phyloP scores from a whole-genome alignment of 2,888 invertebrate genomes.

The Mesodorylaimus sp. region DNA sequence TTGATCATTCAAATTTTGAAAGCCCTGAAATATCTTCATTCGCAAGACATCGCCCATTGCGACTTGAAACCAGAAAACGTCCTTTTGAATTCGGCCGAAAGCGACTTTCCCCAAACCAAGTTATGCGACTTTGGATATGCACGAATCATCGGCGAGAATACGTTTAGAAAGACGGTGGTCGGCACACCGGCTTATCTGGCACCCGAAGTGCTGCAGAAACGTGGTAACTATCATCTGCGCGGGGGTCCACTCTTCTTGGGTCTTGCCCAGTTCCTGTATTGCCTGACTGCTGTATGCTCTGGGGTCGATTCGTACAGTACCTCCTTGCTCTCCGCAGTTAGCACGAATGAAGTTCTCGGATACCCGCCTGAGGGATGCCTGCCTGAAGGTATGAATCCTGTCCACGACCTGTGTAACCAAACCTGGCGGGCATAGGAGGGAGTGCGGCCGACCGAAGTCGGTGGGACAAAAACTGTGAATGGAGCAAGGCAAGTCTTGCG shows the following conservation, averaged over 20 bases:
- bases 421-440: too few species aligned
- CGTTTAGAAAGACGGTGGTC: conserved; percentile 28
- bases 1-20: conserved; percentile 55
- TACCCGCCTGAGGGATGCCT: too few species aligned
- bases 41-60: conserved; percentile 44
- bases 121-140: conserved; percentile 31
- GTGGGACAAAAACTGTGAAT: too few species aligned
- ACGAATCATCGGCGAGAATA: conserved; percentile 23
- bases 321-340: too few species aligned
- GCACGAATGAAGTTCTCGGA: too few species aligned
- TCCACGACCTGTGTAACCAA: too few species aligned
- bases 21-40: conserved; percentile 87
- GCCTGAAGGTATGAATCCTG: too few species aligned
- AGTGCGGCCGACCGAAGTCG: too few species aligned
- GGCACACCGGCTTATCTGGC: conserved; percentile 42
- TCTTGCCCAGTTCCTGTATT: not conserved
- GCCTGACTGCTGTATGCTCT: too few species aligned
- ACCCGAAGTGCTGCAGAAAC: conserved; percentile 89
- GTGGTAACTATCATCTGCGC: conserved; percentile 37
- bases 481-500: too few species aligned
- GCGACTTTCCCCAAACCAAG: conserved; percentile 28
- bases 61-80: conserved; percentile 29
- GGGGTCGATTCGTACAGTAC: too few species aligned
- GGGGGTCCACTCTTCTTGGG: not conserved
- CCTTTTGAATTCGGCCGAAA: conserved; percentile 22